Conservation (phyloP, 2,797 vertebrate genomes). For the Pygocentrus nattereri region DNA sequence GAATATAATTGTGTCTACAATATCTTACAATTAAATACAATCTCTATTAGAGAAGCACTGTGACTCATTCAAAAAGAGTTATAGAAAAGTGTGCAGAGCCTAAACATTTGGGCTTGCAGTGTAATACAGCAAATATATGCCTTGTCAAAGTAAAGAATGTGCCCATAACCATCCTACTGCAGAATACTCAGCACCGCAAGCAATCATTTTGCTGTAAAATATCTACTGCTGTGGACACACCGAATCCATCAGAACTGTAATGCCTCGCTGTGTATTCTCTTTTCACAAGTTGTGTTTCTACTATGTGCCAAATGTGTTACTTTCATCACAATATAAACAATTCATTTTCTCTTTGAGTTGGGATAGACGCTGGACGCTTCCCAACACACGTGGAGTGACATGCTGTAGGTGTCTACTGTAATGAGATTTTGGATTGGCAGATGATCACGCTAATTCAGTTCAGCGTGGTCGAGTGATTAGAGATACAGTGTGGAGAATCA, state of each 20-base stretch:
- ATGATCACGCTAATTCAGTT: slow-evolving; percentile 45
- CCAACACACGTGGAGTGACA: slow-evolving; percentile 38
- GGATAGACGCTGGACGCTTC: slow-evolving; percentile 27
- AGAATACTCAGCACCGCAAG: background rate
- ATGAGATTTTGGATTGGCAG: slow-evolving; percentile 49
- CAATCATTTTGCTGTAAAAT: slow-evolving; percentile 8
- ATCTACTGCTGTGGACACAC: slow-evolving; percentile 6
- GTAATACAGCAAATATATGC: background rate
- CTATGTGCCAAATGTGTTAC: slow-evolving; percentile 18
- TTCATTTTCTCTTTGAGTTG: slow-evolving; percentile 41
- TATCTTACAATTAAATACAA: no score
- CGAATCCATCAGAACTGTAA: slow-evolving; percentile 38
- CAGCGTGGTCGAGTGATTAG: slow-evolving; percentile 19
- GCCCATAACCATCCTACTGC: background rate
- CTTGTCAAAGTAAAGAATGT: background rate
- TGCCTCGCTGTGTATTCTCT: background rate
- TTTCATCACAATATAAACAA: slow-evolving; percentile 43
- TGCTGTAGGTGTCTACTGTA: slow-evolving; percentile 43
- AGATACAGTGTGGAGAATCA: slow-evolving; percentile 31
- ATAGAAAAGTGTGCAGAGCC: background rate
- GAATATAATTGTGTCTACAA: no score
- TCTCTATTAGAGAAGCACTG: no score
- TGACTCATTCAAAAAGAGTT: no score
- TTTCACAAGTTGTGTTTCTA: slow-evolving; percentile 29
- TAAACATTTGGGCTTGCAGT: background rate